phyloP scores from a whole-genome alignment of 2,113 vertebrate genomes.

The Spilogale gracilis region DNA sequence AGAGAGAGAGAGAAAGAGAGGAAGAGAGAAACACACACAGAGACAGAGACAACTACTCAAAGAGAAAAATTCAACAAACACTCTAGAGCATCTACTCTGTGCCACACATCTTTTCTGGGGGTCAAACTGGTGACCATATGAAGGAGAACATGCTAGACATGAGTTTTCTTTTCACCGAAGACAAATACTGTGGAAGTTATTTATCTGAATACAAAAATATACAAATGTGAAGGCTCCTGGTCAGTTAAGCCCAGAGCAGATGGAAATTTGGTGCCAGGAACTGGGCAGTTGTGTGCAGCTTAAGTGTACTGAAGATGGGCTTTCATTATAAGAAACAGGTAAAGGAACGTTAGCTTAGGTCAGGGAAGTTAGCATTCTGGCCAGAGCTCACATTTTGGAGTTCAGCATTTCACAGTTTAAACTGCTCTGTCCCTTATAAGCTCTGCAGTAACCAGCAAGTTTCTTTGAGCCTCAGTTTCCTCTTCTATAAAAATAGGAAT shows the following conservation, averaged over 20 bases:
- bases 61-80: background rate
- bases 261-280: background rate
- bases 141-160: background rate
- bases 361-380: rapidly evolving
- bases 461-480: background rate
- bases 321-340: background rate
- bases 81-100: background rate
- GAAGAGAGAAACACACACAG: background rate
- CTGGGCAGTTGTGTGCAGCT: background rate
- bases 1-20: background rate
- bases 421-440: background rate
- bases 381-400: background rate
- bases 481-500: conserved; percentile 10
- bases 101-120: background rate
- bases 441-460: background rate
- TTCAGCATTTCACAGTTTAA: background rate
- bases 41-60: background rate
- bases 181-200: background rate
- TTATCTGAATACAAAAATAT: background rate
- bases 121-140: background rate
- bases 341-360: background rate
- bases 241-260: background rate
- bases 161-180: background rate
- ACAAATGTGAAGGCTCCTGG: background rate
- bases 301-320: background rate